Conservation (phyloP, 1,140 invertebrate species). For the Drosophila santomea region DNA sequence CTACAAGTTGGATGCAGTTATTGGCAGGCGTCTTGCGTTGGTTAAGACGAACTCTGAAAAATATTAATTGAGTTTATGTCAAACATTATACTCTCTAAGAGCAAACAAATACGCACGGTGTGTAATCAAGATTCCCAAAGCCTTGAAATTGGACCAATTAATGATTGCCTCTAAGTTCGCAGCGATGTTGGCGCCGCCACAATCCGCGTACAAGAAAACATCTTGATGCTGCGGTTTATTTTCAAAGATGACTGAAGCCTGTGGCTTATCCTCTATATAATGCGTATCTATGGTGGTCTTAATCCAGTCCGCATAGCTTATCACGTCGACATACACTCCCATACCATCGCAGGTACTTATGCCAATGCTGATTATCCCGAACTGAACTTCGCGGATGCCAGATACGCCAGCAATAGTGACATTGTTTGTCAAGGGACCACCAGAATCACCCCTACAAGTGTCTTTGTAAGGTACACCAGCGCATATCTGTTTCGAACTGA, state of each 20-base stretch:
- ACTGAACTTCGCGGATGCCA: neutral
- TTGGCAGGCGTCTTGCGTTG: constrained; percentile 3
- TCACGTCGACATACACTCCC: constrained; percentile 8
- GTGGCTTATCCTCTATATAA: neutral
- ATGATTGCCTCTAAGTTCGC: neutral
- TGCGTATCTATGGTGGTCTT: neutral
- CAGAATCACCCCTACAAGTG: constrained; percentile 12
- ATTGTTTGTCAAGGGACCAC: constrained; percentile 3
- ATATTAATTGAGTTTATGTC: no score
- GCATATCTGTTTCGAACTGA: constrained; percentile 2
- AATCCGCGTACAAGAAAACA: neutral
- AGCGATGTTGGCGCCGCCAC: neutral
- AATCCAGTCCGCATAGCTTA: constrained; percentile 14
- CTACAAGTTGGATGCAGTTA: neutral
- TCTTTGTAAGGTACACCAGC: neutral
- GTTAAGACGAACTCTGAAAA: constrained; percentile 11
- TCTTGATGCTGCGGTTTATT: neutral
- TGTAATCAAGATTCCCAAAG: constrained; percentile 8
- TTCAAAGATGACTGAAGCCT: neutral
- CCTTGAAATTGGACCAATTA: neutral
- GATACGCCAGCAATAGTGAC: accelerated
- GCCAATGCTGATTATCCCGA: constrained; percentile 8
- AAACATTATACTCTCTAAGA: no score
- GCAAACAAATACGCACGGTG: neutral
- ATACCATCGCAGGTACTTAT: accelerated